These are phyloP conservation scores for Chaitophorus viminalis DNA, from an alignment of 2,888 invertebrate species.

Conservation along the genomic window DNA sequence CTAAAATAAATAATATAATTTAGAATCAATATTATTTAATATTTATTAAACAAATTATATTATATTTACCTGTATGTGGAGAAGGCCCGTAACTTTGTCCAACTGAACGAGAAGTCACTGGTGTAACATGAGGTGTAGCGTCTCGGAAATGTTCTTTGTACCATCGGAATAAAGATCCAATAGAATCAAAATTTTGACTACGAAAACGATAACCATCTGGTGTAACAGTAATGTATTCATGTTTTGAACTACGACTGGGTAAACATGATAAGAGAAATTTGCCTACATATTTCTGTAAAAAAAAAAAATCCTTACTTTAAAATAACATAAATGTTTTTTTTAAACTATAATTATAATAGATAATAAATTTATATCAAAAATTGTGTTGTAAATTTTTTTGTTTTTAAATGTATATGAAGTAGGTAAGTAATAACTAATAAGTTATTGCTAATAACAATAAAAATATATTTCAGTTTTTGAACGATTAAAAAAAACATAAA, in stretches of 20 bases:
- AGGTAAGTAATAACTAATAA: too few species aligned
- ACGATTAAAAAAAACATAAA: too few species aligned
- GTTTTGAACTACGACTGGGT: constrained; percentile 83
- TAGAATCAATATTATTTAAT: background rate
- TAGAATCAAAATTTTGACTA: constrained; percentile 85
- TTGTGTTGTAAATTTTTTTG: too few species aligned
- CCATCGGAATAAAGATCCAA: constrained; percentile 87
- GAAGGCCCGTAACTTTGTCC: constrained; percentile 64
- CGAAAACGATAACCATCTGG: constrained; percentile 94
- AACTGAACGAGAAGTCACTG: constrained; percentile 64
- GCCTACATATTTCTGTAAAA: constrained; percentile 79
- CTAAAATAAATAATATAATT: constrained; percentile 42
- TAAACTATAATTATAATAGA: too few species aligned
- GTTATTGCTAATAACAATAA: background rate
- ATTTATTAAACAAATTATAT: background rate
- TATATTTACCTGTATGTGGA: constrained; percentile 49
- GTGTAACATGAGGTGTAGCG: constrained; percentile 80
- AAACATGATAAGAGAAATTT: constrained; percentile 94
- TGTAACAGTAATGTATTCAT: constrained; percentile 91
- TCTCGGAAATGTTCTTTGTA: constrained; percentile 98
- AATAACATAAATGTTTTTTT: too few species aligned
- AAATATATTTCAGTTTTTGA: background rate
- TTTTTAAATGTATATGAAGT: too few species aligned
- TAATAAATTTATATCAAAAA: too few species aligned
- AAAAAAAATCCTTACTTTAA: too few species aligned